Evolutionary conservation across 1,140 invertebrate genomes (phyloP).

Genomic region (Neodiprion virginianus): DNA sequence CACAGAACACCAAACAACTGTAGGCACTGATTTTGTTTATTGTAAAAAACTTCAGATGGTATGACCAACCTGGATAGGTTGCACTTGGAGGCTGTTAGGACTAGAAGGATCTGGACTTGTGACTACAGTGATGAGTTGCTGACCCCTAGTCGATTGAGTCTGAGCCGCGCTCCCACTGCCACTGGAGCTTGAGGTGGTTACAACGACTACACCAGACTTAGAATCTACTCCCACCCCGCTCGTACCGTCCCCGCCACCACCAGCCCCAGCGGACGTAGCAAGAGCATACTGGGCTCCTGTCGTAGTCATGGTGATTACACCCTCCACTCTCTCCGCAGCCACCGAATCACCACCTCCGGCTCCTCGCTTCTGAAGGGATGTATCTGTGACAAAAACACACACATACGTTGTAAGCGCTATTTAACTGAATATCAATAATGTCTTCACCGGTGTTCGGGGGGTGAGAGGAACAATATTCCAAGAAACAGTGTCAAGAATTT

Average conservation of each 20-base stretch:
- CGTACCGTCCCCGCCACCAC: slow-evolving; percentile 51
- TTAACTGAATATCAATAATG: slow-evolving; percentile 43
- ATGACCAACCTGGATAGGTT: slow-evolving; percentile 57
- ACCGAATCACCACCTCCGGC: slow-evolving; percentile 46
- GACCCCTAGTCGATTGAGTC: slow-evolving; percentile 51
- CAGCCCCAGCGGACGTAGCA: slow-evolving; percentile 55
- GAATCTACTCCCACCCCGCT: slow-evolving; percentile 53
- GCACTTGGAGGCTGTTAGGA: slow-evolving; percentile 50
- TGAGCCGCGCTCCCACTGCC: slow-evolving; percentile 48
- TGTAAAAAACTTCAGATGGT: slow-evolving; percentile 15
- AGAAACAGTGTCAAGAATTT: neutral
- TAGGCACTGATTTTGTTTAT: neutral
- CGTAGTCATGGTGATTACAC: slow-evolving; percentile 61
- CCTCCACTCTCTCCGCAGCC: slow-evolving; percentile 51
- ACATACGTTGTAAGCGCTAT: slow-evolving; percentile 10
- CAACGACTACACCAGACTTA: slow-evolving; percentile 58
- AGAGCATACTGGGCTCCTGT: slow-evolving; percentile 61
- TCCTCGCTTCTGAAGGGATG: slow-evolving; percentile 49
- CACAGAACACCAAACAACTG: too few relatives aligned
- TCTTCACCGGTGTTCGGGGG: slow-evolving; percentile 22
- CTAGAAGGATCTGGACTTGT: slow-evolving; percentile 57
- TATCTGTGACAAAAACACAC: slow-evolving; percentile 40
- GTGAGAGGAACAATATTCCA: neutral
- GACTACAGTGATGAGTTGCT: slow-evolving; percentile 59
- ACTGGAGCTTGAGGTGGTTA: slow-evolving; percentile 58